Evolutionary conservation across 2,888 invertebrate species (phyloP).

Genomic region (Volucella inanis): DNA sequence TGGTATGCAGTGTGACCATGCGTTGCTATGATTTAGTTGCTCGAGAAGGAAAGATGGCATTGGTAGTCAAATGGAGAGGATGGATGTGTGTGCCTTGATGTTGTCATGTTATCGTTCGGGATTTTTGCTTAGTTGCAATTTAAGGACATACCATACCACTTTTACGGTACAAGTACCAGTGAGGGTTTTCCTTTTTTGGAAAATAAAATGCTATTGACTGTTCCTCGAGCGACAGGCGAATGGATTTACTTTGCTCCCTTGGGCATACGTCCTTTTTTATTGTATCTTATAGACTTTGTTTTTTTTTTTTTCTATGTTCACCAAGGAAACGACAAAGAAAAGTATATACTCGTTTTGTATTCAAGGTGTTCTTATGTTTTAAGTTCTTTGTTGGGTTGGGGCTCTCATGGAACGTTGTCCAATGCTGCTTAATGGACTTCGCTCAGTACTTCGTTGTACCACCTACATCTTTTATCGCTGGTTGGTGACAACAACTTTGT

Average conservation of each 20-base stretch:
- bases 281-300: constrained; percentile 8
- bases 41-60: constrained; percentile 25
- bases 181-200: neutral
- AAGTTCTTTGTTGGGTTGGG: too few species aligned
- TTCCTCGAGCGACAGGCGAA: neutral
- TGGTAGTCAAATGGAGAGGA: constrained; percentile 36
- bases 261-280: constrained; percentile 4
- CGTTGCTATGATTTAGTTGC: constrained; percentile 18
- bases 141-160: constrained; percentile 10
- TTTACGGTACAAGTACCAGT: too few species aligned
- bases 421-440: too few species aligned
- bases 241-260: constrained; percentile 12
- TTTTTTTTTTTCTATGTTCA: too few species aligned
- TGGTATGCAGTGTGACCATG: constrained; percentile 24
- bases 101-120: constrained; percentile 40
- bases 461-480: too few species aligned
- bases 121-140: constrained; percentile 41
- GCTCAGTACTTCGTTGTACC: too few species aligned
- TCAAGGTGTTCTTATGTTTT: too few species aligned
- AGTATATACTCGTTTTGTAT: too few species aligned
- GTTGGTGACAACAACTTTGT: too few species aligned
- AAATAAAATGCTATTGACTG: constrained; percentile 16
- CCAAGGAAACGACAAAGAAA: too few species aligned
- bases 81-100: constrained; percentile 34
- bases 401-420: too few species aligned